A percentile compares a stretch with the other conserved stretches of the same genome.
phyloP scores from a whole-genome alignment of 2,888 invertebrate genomes.

The Seira sanloemensis region DNA sequence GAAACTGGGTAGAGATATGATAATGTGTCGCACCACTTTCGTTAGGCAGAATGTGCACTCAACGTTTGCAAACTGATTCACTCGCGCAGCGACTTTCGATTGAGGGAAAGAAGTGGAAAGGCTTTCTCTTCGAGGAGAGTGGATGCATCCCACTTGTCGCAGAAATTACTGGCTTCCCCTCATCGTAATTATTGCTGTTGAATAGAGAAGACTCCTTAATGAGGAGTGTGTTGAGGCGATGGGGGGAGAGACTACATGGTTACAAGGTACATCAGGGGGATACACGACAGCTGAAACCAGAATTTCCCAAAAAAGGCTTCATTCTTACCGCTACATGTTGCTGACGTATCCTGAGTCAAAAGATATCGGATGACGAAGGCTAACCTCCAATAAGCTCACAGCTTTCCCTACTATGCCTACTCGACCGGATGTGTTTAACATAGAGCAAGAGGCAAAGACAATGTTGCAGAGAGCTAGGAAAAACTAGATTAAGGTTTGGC shows the following conservation, averaged over 20 bases:
- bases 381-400: slow-evolving; percentile 43
- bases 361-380: slow-evolving; percentile 44
- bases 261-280: neutral
- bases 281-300: slow-evolving; percentile 54
- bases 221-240: neutral
- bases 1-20: too few species aligned
- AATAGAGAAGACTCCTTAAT: neutral
- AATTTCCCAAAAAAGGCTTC: slow-evolving; percentile 31
- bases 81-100: too few species aligned
- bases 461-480: too few species aligned
- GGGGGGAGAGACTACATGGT: neutral
- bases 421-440: neutral
- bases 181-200: neutral
- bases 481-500: too few species aligned
- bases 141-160: too few species aligned
- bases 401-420: slow-evolving; percentile 22
- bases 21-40: too few species aligned
- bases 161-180: neutral
- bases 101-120: too few species aligned
- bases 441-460: too few species aligned
- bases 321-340: slow-evolving; percentile 48
- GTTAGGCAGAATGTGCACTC: too few species aligned
- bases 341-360: slow-evolving; percentile 46
- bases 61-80: too few species aligned
- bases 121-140: too few species aligned